These are phyloP conservation scores for Irena cyanogastra DNA, from an alignment of 2,113 vertebrate species.

Conservation along the genomic window DNA sequence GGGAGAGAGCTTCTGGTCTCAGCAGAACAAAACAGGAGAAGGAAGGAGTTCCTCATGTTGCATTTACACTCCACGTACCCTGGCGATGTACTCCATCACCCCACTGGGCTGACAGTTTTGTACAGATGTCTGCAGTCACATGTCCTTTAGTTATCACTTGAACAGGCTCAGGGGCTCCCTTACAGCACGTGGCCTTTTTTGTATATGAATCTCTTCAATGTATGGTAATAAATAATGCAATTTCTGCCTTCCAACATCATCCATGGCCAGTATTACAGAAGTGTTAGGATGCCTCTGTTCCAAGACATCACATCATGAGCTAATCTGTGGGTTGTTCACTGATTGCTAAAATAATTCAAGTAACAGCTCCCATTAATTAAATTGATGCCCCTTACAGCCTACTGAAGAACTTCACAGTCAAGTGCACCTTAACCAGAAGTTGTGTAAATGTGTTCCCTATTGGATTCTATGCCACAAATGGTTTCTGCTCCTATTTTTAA, in stretches of 20 bases:
- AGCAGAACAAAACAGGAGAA: neutral
- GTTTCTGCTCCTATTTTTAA: constrained; percentile 58
- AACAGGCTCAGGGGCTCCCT: neutral
- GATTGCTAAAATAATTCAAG: constrained; percentile 40
- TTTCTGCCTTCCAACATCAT: neutral
- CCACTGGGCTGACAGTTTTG: neutral
- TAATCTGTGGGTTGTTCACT: constrained; percentile 10
- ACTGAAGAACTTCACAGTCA: constrained; percentile 33
- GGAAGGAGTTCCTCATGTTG: neutral
- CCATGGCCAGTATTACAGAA: neutral
- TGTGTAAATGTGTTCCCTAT: constrained; percentile 62
- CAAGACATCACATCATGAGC: neutral
- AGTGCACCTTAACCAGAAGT: constrained; percentile 33
- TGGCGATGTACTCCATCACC: neutral
- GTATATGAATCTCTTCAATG: neutral
- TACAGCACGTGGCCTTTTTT: neutral
- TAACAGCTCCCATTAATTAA: constrained; percentile 35
- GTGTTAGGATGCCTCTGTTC: neutral
- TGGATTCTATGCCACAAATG: constrained; percentile 50
- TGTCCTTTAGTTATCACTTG: neutral
- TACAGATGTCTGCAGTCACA: neutral
- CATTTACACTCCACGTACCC: neutral
- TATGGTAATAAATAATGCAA: neutral
- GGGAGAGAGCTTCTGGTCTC: neutral
- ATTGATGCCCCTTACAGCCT: neutral